phyloP scores from a whole-genome alignment of 2,113 vertebrate genomes.

The Syngnathus floridae region DNA sequence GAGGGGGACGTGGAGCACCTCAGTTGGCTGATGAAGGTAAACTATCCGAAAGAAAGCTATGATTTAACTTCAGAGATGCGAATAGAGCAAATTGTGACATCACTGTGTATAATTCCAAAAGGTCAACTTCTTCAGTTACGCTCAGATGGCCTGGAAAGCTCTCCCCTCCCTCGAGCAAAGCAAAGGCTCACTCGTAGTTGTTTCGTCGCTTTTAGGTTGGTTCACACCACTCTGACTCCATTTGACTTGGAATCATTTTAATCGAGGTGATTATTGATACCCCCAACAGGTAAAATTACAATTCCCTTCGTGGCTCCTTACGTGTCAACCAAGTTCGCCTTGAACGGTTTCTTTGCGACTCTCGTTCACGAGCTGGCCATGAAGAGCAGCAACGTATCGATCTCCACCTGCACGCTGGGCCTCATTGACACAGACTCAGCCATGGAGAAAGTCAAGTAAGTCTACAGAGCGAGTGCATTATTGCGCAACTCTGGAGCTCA shows the following conservation, averaged over 20 bases:
- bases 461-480: background rate
- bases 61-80: too few relatives aligned
- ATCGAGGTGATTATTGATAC: background rate
- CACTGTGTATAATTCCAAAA: constrained; percentile 38
- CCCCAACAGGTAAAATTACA: constrained; percentile 67
- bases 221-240: background rate
- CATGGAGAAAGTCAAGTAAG: constrained; percentile 72
- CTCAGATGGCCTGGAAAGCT: constrained; percentile 73
- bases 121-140: constrained; percentile 86
- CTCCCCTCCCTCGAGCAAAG: constrained; percentile 72
- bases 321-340: constrained; percentile 76
- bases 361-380: constrained; percentile 76
- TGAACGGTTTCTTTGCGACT: constrained; percentile 80
- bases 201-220: constrained; percentile 80
- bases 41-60: background rate
- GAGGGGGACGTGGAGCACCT: constrained; percentile 68
- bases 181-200: constrained; percentile 74
- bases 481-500: background rate
- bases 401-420: constrained; percentile 79
- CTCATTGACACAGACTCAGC: constrained; percentile 74
- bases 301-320: constrained; percentile 74
- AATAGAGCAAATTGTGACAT: background rate
- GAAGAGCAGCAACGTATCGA: constrained; percentile 72
- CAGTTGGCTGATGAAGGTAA: constrained; percentile 79
- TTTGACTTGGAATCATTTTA: background rate